A percentile compares a stretch with the other conserved stretches of the same genome.
Evolutionary conservation across 2,113 vertebrate genomes (phyloP).

Genomic region (Cololabis saira): DNA sequence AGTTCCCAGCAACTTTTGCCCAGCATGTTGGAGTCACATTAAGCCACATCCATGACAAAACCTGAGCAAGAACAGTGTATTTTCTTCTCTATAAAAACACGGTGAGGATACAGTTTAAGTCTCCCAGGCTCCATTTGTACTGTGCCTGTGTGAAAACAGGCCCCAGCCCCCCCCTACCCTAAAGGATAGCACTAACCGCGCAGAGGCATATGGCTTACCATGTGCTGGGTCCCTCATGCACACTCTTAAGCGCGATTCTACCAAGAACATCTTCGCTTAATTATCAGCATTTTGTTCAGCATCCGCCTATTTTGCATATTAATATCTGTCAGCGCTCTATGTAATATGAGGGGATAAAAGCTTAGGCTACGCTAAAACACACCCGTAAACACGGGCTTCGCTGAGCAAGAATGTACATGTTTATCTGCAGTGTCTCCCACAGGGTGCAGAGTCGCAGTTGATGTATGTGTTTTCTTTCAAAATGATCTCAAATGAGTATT

Average conservation of each 20-base stretch:
- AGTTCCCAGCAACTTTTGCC: slow-evolving; percentile 53
- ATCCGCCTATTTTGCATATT: slow-evolving; percentile 84
- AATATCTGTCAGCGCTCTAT: slow-evolving; percentile 80
- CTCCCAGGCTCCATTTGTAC: slow-evolving; percentile 64
- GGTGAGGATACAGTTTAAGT: slow-evolving; percentile 63
- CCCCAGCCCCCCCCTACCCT: slow-evolving; percentile 63
- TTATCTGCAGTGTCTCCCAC: slow-evolving; percentile 29
- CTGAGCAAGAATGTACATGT: slow-evolving; percentile 27
- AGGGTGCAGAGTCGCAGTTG: slow-evolving; percentile 40
- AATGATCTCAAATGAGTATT: slow-evolving; percentile 47
- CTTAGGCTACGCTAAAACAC: slow-evolving; percentile 58
- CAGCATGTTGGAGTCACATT: slow-evolving; percentile 3
- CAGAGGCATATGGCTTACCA: slow-evolving; percentile 85
- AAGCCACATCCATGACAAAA: slow-evolving; percentile 12
- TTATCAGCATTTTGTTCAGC: slow-evolving; percentile 87
- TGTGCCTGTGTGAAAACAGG: slow-evolving; percentile 51
- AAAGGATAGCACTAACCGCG: slow-evolving; percentile 75
- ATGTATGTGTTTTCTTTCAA: slow-evolving; percentile 59
- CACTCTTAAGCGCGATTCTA: slow-evolving; percentile 82
- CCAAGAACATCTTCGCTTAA: slow-evolving; percentile 85
- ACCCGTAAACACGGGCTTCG: slow-evolving; percentile 57
- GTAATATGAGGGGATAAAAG: slow-evolving; percentile 67
- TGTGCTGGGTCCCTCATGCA: slow-evolving; percentile 84
- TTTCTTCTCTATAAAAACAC: slow-evolving; percentile 54
- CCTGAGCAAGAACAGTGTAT: background rate